These are phyloP conservation scores for Ginglymostoma cirratum DNA, from an alignment of 2,113 vertebrate species.

Conservation along the genomic window DNA sequence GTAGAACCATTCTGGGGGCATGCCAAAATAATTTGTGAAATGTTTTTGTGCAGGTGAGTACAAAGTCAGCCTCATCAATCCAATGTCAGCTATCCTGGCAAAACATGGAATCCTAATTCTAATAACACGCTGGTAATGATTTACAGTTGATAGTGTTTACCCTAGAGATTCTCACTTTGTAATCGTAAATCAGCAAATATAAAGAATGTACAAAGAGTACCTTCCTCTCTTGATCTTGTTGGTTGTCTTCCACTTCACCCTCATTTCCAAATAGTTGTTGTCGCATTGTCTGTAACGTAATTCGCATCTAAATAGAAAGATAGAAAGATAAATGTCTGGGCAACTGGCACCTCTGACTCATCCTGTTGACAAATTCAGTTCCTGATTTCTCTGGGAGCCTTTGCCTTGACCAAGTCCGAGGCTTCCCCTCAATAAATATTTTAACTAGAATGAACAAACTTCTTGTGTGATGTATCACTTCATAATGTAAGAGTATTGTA, in stretches of 20 bases:
- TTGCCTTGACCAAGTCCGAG: neutral
- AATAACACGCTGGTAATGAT: neutral
- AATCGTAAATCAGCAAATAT: neutral
- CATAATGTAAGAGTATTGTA: neutral
- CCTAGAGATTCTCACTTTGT: neutral
- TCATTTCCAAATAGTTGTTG: conserved; percentile 49
- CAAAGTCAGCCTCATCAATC: neutral
- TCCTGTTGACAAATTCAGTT: neutral
- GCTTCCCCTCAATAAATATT: neutral
- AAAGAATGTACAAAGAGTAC: conserved; percentile 40
- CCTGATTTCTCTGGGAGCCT: neutral
- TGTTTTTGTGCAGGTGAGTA: neutral
- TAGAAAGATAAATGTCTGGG: neutral
- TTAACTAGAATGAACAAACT: neutral
- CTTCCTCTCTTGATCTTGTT: conserved; percentile 40
- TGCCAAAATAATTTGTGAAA: neutral
- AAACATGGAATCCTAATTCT: neutral
- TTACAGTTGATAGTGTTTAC: neutral
- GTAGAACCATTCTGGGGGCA: neutral
- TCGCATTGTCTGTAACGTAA: conserved; percentile 53
- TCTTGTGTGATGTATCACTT: neutral
- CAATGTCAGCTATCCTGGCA: neutral
- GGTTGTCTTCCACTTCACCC: conserved; percentile 27
- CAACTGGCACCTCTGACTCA: neutral
- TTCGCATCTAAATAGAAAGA: conserved; percentile 47